Evolutionary conservation across 37 sponge, comb jelly and placozoan species (phyloP), one percentile per base, ranked within the genome.

Genomic region (Spongilla lacustris): DNA sequence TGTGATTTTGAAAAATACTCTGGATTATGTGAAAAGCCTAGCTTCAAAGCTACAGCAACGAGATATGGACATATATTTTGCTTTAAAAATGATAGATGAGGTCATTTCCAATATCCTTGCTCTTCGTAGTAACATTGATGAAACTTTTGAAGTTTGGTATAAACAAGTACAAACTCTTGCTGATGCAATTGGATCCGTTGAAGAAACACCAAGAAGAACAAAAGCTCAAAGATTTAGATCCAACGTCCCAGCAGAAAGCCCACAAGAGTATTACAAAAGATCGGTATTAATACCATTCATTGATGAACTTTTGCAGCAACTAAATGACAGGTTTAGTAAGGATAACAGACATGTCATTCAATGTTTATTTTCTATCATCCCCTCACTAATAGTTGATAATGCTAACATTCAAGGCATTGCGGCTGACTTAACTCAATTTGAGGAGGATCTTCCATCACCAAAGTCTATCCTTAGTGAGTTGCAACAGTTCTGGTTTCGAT

Each of bases 11-110:
- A 78, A 89, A 49, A 89, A 78, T 78, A 69, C 41, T 31, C 36
- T 89, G 22, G 81, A 69, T 79, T 75, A 85, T 79, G 81, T 79
- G 4, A 78, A 85, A 79, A 27, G 69, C 21, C 77, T 89, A 69
- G 73, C 85, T 79, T 74, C 85, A 58, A 85, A 89, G 76, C 76
- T 89, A 13, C 85, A 89, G 49, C 78, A 85, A 66, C 79, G 89
- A 30, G 78, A 89, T 30, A 79, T 77, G 36, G 89, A 89, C 68
- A 71, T 89, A 21, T 84, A 66, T 49, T 33, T 75, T 5, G 80
- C 84, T 26, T 85, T 32, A 30, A 37, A 25, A 28, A 85, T 85
- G 89, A 73, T 84, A 76, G 68, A 89, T 50, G 50, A 34, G n/a
- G 84, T 83, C 38, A 81, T 74, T 25, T 29, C 81, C n/a, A 72